These are phyloP conservation scores for Choristoneura rosaceana DNA, from an alignment of 2,888 invertebrate genomes.

Conservation along the genomic window DNA sequence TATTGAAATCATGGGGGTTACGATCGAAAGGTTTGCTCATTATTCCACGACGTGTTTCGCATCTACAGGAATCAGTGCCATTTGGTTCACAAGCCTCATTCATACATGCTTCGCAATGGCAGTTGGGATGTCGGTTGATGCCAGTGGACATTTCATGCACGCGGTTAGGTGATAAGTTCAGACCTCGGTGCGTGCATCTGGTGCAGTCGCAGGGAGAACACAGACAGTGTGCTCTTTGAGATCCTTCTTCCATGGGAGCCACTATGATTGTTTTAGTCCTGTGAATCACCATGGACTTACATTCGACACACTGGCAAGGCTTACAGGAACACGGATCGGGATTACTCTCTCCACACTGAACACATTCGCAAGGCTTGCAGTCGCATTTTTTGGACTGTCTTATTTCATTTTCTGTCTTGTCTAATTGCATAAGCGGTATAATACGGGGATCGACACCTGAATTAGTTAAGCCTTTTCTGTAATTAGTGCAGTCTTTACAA, in stretches of 20 bases:
- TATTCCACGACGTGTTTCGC: conserved; percentile 54
- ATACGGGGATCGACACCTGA: conserved; percentile 49
- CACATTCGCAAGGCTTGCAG: conserved; percentile 58
- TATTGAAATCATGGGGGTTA: conserved; percentile 60
- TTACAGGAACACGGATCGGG: conserved; percentile 55
- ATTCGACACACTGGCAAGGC: conserved; percentile 59
- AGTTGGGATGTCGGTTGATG: conserved; percentile 54
- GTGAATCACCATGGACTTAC: conserved; percentile 46
- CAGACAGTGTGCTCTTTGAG: conserved; percentile 51
- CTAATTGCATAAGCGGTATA: conserved; percentile 48
- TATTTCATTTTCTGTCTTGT: conserved; percentile 36
- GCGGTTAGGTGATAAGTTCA: conserved; percentile 47
- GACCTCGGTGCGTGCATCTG: conserved; percentile 53
- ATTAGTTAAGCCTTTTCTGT: conserved; percentile 5
- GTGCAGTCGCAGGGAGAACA: conserved; percentile 67
- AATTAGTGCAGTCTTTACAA: conserved; percentile 40
- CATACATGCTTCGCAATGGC: conserved; percentile 58
- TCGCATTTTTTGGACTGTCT: conserved; percentile 48
- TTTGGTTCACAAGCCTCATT: conserved; percentile 57
- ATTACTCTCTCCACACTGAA: conserved; percentile 46
- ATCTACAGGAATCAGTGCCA: conserved; percentile 56
- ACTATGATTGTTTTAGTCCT: conserved; percentile 50
- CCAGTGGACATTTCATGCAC: conserved; percentile 60
- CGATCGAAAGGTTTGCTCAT: conserved; percentile 60
- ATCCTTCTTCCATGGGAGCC: conserved; percentile 53